These are phyloP conservation scores for Caenorhabditis imperialis DNA, from an alignment of 2,888 invertebrate genomes.

Conservation along the genomic window DNA sequence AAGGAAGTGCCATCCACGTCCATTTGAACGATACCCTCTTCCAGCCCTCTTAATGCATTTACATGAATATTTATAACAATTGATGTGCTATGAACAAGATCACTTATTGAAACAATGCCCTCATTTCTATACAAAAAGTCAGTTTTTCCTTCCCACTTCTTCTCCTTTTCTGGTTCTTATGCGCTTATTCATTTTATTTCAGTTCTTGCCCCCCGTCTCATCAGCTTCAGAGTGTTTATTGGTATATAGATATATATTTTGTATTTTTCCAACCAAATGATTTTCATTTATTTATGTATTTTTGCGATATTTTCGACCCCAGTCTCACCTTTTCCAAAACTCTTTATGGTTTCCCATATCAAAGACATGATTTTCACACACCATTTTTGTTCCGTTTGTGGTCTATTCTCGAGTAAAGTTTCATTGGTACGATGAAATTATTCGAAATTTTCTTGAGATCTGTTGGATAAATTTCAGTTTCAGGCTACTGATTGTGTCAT, in stretches of 20 bases:
- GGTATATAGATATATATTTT: too few species aligned
- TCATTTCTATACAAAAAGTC: too few species aligned
- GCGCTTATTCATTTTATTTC: constrained; percentile 42
- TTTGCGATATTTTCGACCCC: neutral
- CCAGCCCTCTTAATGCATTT: constrained; percentile 7
- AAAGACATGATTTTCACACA: constrained; percentile 29
- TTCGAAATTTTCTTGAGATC: too few species aligned
- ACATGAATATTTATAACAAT: constrained; percentile 12
- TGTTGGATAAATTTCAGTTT: too few species aligned
- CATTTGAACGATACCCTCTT: neutral
- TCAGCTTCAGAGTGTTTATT: constrained; percentile 18
- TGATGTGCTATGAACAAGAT: constrained; percentile 28
- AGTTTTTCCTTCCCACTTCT: neutral
- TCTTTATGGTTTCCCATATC: constrained; percentile 24
- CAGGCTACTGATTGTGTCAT: too few species aligned
- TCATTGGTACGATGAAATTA: neutral
- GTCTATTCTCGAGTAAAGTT: constrained; percentile 25
- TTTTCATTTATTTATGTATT: too few species aligned
- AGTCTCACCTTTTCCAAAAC: neutral
- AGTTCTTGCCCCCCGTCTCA: constrained; percentile 42
- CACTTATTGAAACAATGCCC: neutral
- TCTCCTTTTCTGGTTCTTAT: constrained; percentile 25
- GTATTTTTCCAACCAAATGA: too few species aligned
- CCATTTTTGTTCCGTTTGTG: constrained; percentile 6
- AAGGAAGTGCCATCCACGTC: constrained; percentile 33